Conservation (phyloP, 2,113 vertebrate genomes). For the Entelurus aequoreus region DNA sequence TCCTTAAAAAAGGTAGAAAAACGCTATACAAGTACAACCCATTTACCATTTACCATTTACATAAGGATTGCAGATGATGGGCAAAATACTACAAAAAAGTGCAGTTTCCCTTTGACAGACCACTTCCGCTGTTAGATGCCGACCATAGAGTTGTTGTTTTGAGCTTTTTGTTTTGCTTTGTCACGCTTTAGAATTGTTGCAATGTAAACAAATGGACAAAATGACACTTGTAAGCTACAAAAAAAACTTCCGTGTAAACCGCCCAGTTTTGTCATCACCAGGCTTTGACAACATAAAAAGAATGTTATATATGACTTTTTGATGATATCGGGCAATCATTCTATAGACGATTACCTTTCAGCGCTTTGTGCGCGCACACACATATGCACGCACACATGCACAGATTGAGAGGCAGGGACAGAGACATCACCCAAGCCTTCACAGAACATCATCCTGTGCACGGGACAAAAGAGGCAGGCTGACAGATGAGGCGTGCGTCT, state of each 20-base stretch:
- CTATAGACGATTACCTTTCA: constrained; percentile 14
- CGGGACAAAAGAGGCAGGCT: constrained; percentile 60
- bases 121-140: too few relatives aligned
- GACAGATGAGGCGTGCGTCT: constrained; percentile 67
- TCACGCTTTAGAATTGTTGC: too few relatives aligned
- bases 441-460: constrained; percentile 41
- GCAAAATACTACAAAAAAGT: too few relatives aligned
- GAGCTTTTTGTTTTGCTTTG: too few relatives aligned
- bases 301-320: background rate
- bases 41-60: too few relatives aligned
- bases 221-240: too few relatives aligned
- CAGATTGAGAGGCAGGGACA: constrained; percentile 51
- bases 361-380: constrained; percentile 6
- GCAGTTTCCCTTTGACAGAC: too few relatives aligned
- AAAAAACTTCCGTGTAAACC: background rate
- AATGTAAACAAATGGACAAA: too few relatives aligned
- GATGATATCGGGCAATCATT: constrained; percentile 1
- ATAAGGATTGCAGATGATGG: too few relatives aligned
- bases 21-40: too few relatives aligned
- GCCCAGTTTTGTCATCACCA: background rate
- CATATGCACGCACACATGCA: constrained; percentile 23
- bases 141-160: too few relatives aligned
- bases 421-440: constrained; percentile 53
- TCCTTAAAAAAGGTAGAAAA: too few relatives aligned
- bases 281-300: background rate